phyloP scores from a whole-genome alignment of 1,140 invertebrate species.

The Tetragnatha versicolor region DNA sequence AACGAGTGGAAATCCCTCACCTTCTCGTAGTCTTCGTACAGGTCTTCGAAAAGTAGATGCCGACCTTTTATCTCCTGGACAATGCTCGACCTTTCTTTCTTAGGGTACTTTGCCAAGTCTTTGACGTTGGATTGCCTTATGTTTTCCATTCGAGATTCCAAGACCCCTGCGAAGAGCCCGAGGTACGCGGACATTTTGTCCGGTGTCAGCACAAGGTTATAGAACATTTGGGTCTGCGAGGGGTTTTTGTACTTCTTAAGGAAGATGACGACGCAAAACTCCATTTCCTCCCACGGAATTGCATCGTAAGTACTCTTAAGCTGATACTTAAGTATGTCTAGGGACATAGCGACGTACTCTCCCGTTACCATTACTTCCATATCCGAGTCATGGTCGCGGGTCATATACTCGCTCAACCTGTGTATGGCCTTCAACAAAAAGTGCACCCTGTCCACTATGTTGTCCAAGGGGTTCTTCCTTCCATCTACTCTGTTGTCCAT shows the following conservation, averaged over 20 bases:
- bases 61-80: not conserved
- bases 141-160: no score
- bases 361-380: not conserved
- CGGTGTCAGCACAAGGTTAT: no score
- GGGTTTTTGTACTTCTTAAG: not conserved
- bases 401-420: not conserved
- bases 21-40: no score
- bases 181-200: no score
- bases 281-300: conserved; percentile 47
- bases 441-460: not conserved
- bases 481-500: no score
- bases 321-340: conserved; percentile 1
- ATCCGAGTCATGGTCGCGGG: not conserved
- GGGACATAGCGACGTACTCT: conserved; percentile 8
- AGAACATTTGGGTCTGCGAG: no score
- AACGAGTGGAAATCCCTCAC: no score
- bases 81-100: not conserved
- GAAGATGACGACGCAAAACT: conserved; percentile 15
- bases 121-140: no score
- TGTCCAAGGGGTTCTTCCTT: not conserved
- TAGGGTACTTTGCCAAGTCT: not conserved
- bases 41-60: no score
- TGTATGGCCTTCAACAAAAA: not conserved
- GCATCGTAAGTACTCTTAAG: conserved; percentile 14
- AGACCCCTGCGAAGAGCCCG: no score